Base-by-base conservation (phyloP, 2,113 vertebrate genomes). In the Ictalurus furcatus region DNA sequence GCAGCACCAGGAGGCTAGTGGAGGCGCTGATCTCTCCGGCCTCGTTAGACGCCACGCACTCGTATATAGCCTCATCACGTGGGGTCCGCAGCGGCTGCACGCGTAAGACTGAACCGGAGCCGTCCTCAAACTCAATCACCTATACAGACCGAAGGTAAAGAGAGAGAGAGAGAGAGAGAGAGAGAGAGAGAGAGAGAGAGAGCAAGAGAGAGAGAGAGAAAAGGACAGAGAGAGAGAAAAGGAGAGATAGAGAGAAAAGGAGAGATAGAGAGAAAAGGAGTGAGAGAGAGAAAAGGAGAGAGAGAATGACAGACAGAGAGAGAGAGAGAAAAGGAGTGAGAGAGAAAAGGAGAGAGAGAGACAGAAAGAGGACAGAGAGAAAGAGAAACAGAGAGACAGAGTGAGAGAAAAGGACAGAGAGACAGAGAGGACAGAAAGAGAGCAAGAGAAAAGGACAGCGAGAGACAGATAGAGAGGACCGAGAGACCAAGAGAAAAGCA, bases 91-190 rank as follows among this genome's bases (percentile, higher is more conserved):
- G 94, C 0, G 98, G 98, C 90, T 99, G 98, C 96, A 99, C 99
- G 95, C 98, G 98, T 89, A 99, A 97, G 90, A 99, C 98, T 63
- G 98, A 99, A 92, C 98, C 98, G 88, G 98, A 99, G 92, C 98
- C 98, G 92, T 99, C 98, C 74, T 99, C 98, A 96, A 99, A 99
- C 87, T 99, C 98, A 96, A 99, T 99, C 91, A 99, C 98, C 98
- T 99, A 95, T 96, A 88, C 93, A 94, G 94, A 95, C 94, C 93
- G 92, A 74, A 28, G 30, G 17, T 11, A 25, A 65, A 12, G n/a
- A 34, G 34, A 34, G 34, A 34, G 34, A 34, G 34, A 34, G 34
- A 63, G 44, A 30, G 63, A 79, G n/a, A n/a, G 34, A 28, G 23
- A 63, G 44, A 30, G 44, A 84, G 25, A 14, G 17, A n/a, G n/a